Conservation (phyloP, 2,888 invertebrate species). For the Zaprionus obscuricornis region DNA sequence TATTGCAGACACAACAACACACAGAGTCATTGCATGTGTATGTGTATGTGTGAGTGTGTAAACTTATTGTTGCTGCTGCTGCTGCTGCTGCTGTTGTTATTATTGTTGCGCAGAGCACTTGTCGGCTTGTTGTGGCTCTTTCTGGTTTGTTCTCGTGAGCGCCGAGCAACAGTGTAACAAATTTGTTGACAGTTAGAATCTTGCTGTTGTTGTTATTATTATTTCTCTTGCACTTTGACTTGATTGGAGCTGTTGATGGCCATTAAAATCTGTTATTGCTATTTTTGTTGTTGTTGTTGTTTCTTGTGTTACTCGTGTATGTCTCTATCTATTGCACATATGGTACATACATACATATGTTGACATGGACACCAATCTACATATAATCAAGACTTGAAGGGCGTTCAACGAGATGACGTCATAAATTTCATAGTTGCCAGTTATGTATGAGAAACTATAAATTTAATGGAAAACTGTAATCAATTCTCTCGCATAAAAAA, state of each 20-base stretch:
- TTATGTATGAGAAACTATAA: slow-evolving; percentile 4
- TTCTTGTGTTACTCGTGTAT: slow-evolving; percentile 23
- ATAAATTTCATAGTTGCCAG: slow-evolving; percentile 20
- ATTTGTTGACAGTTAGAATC: slow-evolving; percentile 58
- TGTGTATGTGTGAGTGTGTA: slow-evolving; percentile 29
- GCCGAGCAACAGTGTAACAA: slow-evolving; percentile 49
- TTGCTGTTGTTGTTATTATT: slow-evolving; percentile 28
- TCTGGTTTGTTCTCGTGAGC: slow-evolving; percentile 43
- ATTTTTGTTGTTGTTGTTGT: slow-evolving; percentile 3
- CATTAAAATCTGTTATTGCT: slow-evolving; percentile 29
- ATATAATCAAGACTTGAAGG: slow-evolving; percentile 53
- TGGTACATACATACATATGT: too few relatives aligned
- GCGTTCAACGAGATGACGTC: slow-evolving; percentile 55
- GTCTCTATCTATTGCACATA: slow-evolving; percentile 29
- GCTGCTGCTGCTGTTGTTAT: slow-evolving; percentile 17
- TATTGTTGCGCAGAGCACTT: slow-evolving; percentile 50
- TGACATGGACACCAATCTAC: too few relatives aligned
- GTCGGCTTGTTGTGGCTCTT: slow-evolving; percentile 58
- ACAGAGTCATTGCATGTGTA: slow-evolving; percentile 24
- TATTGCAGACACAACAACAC: slow-evolving; percentile 50
- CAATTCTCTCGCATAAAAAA: too few relatives aligned
- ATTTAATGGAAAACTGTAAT: slow-evolving; percentile 2
- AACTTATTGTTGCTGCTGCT: slow-evolving; percentile 45
- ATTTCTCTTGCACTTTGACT: slow-evolving; percentile 52
- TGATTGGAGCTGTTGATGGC: slow-evolving; percentile 58